These are phyloP conservation scores for Zoanthus gigantus DNA, from an alignment of 92 coral and sea anemone genomes.

Conservation along the genomic window DNA sequence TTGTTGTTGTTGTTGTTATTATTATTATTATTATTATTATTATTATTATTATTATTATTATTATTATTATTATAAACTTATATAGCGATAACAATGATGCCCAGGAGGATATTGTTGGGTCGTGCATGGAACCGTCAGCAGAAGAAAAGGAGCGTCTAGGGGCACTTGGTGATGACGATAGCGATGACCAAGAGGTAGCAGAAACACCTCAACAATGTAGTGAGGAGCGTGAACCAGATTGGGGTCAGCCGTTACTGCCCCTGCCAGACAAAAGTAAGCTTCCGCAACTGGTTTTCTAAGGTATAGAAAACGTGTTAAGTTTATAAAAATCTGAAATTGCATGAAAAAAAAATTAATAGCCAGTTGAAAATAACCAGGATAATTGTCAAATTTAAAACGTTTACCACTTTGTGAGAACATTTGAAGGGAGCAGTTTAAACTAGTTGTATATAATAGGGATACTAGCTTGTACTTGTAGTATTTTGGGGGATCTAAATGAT, in stretches of 20 bases:
- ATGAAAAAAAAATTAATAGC: too few relatives aligned
- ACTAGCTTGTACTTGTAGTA: neutral
- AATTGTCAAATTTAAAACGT: too few relatives aligned
- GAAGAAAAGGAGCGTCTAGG: conserved; percentile 37
- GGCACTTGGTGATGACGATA: conserved; percentile 23
- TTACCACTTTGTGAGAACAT: too few relatives aligned
- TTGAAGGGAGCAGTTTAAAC: too few relatives aligned
- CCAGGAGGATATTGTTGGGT: conserved; percentile 21
- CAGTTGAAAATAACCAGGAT: too few relatives aligned
- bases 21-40: too few relatives aligned
- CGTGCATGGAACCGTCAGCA: conserved; percentile 26
- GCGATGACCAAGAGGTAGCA: neutral
- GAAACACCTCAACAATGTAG: neutral
- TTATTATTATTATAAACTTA: neutral
- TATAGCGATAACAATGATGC: neutral
- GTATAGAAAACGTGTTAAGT: neutral
- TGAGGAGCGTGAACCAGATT: neutral
- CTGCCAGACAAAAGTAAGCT: conserved; percentile 19
- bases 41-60: too few relatives aligned
- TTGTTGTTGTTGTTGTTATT: too few relatives aligned
- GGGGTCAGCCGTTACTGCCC: neutral
- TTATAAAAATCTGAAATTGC: neutral
- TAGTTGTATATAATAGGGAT: too few relatives aligned
- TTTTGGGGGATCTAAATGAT: too few relatives aligned
- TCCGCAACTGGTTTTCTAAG: neutral